These are phyloP conservation scores for Galerucella calmariensis DNA, from an alignment of 2,888 invertebrate genomes.

Conservation along the genomic window DNA sequence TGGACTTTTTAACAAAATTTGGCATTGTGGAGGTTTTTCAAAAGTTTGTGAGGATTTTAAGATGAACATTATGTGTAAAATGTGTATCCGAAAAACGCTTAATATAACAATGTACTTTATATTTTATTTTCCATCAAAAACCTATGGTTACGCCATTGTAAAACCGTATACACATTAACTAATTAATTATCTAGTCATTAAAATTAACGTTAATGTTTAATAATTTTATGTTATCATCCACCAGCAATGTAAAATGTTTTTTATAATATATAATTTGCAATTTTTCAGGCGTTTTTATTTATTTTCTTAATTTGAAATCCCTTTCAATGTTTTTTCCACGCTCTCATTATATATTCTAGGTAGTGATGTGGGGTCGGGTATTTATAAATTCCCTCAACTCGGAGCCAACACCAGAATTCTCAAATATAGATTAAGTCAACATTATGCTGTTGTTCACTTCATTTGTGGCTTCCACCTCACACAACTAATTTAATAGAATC, in stretches of 20 bases:
- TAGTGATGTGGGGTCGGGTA: no score
- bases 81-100: background rate
- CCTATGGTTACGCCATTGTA: constrained; percentile 11
- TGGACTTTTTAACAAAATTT: background rate
- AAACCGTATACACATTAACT: constrained; percentile 12
- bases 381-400: no score
- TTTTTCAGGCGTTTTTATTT: constrained; percentile 12
- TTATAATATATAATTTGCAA: constrained; percentile 32
- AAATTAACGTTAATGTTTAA: constrained; percentile 27
- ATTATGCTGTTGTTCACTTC: no score
- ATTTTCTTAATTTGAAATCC: background rate
- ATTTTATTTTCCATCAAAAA: background rate
- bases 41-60: background rate
- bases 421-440: no score
- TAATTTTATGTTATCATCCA: constrained; percentile 30
- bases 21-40: background rate
- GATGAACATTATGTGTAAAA: background rate
- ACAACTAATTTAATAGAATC: no score
- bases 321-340: no score
- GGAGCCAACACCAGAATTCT: no score
- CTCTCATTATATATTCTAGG: no score
- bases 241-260: constrained; percentile 32
- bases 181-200: constrained; percentile 32
- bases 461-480: no score
- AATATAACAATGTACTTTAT: background rate